A percentile compares a stretch with the other conserved stretches of the same genome.
phyloP scores from a whole-genome alignment of 2,797 vertebrate genomes.

The Sebastes diaconus region DNA sequence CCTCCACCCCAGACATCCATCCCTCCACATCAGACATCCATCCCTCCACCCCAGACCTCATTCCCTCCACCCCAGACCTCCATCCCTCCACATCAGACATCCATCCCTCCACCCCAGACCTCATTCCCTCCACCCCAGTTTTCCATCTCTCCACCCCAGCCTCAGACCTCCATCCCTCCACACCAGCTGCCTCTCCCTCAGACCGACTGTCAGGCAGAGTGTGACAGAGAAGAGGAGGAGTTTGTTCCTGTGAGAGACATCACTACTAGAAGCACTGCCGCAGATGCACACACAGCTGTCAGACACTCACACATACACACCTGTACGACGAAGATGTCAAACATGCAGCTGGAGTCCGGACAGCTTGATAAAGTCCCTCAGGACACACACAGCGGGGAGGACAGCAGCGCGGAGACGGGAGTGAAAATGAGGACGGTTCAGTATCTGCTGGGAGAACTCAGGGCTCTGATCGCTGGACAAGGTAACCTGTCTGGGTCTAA shows the following conservation, averaged over 20 bases:
- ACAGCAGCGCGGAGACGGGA: conserved; percentile 37
- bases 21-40: background rate
- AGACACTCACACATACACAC: background rate
- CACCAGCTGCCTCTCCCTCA: background rate
- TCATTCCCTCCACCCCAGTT: background rate
- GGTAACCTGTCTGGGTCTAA: conserved; percentile 47
- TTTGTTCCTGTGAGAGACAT: conserved; percentile 71
- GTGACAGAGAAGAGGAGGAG: conserved; percentile 26
- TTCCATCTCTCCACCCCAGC: background rate
- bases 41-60: background rate
- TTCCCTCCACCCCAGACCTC: background rate
- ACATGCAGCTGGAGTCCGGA: background rate
- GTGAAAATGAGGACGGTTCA: conserved; percentile 79
- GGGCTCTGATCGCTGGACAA: conserved; percentile 68
- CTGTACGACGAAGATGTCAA: background rate
- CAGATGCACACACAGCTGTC: background rate
- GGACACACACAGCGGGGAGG: background rate
- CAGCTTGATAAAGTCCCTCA: background rate
- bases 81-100: background rate
- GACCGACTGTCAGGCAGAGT: fast-evolving
- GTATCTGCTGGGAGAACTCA: conserved; percentile 87
- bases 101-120: background rate
- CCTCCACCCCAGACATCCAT: background rate
- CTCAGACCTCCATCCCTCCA: background rate
- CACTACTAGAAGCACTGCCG: background rate